phyloP scores from a whole-genome alignment of 1,140 invertebrate genomes.

The Monomorium pharaonis region DNA sequence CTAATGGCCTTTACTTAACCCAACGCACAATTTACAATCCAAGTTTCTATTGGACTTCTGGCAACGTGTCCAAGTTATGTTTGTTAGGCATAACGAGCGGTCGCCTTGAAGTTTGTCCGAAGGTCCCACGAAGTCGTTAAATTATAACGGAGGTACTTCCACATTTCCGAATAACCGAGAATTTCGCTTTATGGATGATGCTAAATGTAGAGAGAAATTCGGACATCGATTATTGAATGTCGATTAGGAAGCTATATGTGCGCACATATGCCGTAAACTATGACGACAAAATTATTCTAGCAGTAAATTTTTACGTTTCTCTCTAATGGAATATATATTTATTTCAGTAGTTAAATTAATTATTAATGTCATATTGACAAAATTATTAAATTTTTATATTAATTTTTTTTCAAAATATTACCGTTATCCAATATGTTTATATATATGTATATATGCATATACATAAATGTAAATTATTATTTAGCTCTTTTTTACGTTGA shows the following conservation, averaged over 20 bases:
- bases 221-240: constrained; percentile 43
- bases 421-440: not conserved
- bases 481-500: constrained; percentile 22
- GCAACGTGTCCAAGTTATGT: constrained; percentile 25
- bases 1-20: constrained; percentile 12
- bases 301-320: not conserved
- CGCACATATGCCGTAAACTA: not conserved
- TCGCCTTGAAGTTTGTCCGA: constrained; percentile 50
- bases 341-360: not conserved
- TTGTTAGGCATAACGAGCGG: constrained; percentile 51
- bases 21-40: constrained; percentile 49
- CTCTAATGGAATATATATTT: not conserved
- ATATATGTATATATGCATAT: no score
- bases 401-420: not conserved
- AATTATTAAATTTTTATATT: not conserved
- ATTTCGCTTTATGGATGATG: constrained; percentile 12
- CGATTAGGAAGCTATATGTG: not conserved
- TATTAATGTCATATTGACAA: not conserved
- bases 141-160: constrained; percentile 45
- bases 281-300: not conserved
- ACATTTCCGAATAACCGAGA: constrained; percentile 36
- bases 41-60: constrained; percentile 54
- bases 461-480: not conserved
- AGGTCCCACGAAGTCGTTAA: constrained; percentile 49
- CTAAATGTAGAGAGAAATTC: constrained; percentile 35